Percentiles rank a stretch among this genome's conserved stretches.
phyloP scores from a whole-genome alignment of 2,113 vertebrate genomes.

The Megaceryle torquata region DNA sequence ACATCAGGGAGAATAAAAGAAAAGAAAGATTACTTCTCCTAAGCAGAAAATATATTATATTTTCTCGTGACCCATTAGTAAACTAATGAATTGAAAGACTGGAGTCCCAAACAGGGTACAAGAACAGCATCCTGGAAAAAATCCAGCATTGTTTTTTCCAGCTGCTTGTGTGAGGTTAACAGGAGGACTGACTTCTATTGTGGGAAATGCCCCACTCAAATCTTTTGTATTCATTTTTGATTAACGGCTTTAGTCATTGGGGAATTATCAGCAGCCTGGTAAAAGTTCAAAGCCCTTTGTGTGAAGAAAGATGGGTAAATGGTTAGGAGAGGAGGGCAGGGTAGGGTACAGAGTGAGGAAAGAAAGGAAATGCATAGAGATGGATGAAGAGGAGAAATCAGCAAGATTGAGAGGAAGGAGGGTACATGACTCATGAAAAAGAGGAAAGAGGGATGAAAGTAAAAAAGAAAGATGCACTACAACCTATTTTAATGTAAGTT shows the following conservation, averaged over 20 bases:
- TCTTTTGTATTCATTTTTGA: conserved; percentile 62
- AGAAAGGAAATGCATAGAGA: background rate
- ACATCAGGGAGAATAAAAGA: background rate
- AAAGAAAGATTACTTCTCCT: background rate
- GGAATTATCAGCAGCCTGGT: conserved; percentile 29
- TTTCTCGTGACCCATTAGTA: conserved; percentile 3
- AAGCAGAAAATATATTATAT: background rate
- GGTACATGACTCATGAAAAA: background rate
- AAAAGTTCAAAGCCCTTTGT: conserved; percentile 64
- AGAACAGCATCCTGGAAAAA: background rate
- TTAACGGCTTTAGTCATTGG: conserved; percentile 18
- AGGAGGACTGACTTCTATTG: conserved; percentile 40
- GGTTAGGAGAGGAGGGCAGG: background rate
- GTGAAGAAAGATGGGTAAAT: conserved; percentile 13
- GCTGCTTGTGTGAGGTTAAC: conserved; percentile 37
- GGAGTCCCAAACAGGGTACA: background rate
- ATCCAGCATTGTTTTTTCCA: conserved; percentile 47
- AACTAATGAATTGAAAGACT: conserved; percentile 7
- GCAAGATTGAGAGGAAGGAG: background rate
- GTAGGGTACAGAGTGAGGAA: background rate
- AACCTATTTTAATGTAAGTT: background rate
- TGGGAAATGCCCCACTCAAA: conserved; percentile 38
- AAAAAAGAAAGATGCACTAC: background rate
- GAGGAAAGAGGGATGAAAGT: background rate
- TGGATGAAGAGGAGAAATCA: background rate